Evolutionary conservation across 2,888 invertebrate species (phyloP).

Genomic region (Dexiosoma caninum): DNA sequence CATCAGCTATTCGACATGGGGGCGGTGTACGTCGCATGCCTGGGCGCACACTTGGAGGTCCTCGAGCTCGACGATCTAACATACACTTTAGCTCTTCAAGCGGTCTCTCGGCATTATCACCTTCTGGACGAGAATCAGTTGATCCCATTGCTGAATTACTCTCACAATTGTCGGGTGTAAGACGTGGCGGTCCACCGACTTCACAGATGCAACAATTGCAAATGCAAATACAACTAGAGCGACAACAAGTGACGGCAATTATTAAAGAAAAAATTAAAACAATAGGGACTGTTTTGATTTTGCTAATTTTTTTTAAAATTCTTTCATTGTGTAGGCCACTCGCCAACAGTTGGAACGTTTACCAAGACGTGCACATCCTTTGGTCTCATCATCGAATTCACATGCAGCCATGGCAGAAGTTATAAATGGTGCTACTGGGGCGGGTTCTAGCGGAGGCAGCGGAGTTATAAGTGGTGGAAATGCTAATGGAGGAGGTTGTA

Average conservation of each 20-base stretch:
- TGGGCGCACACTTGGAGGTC: slow-evolving; percentile 85
- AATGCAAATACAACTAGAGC: slow-evolving; percentile 95
- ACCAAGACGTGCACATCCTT: slow-evolving; percentile 88
- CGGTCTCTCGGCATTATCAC: slow-evolving; percentile 90
- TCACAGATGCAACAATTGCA: slow-evolving; percentile 94
- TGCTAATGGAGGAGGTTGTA: slow-evolving; percentile 68
- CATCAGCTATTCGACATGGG: slow-evolving; percentile 86
- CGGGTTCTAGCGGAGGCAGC: slow-evolving; percentile 52
- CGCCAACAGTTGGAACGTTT: slow-evolving; percentile 93
- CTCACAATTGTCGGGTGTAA: slow-evolving; percentile 95
- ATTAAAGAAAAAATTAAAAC: slow-evolving; percentile 30
- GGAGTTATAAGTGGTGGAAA: slow-evolving; percentile 66
- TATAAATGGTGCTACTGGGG: slow-evolving; percentile 75
- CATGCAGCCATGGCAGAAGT: slow-evolving; percentile 79
- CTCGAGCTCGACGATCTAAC: slow-evolving; percentile 91
- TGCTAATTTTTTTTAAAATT: slow-evolving; percentile 31
- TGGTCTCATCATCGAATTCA: slow-evolving; percentile 81
- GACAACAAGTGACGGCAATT: slow-evolving; percentile 88
- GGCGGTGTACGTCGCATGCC: slow-evolving; percentile 88
- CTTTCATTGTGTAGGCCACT: slow-evolving; percentile 81
- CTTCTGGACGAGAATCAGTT: slow-evolving; percentile 92
- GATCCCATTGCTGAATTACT: slow-evolving; percentile 98
- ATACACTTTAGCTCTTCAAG: slow-evolving; percentile 96
- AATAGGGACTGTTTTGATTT: slow-evolving; percentile 23
- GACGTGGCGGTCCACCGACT: slow-evolving; percentile 83